Evolutionary conservation across 2,113 vertebrate genomes (phyloP), one percentile per base, ranked within the genome.

Genomic region (Myiozetetes cayanensis): DNA sequence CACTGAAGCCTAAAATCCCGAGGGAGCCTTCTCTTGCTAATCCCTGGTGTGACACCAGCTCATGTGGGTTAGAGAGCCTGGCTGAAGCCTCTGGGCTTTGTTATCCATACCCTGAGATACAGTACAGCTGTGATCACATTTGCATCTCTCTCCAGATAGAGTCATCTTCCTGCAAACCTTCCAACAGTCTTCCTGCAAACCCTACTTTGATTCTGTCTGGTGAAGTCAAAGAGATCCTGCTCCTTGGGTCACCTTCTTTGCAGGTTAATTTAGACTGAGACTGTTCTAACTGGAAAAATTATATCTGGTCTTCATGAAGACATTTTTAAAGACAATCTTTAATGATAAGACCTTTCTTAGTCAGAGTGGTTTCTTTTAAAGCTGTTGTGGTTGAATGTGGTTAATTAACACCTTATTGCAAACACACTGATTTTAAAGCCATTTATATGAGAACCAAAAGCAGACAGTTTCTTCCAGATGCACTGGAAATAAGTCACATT

Each of bases 21-120:
- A 15, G 24, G 20, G 52, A 73, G 5, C 10, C 16, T 46, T 20
- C 5, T 14, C 14, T 5, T 2, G 7, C 28, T 4, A 1, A 35
- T 21, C 15, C 21, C 17, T 39, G 35, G 14, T 23, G 14, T 7
- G 14, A 65, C 50, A 55, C 5, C 20, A 27, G 6, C 21, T 89
- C 8, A 0, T 1, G 3, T 1, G 3, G 12, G 14, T 30, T 25
- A 27, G 16, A n/a, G 21, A 86, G 28, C 19, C 35, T 68, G 41
- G 8, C n/a, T 90, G 59, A 66, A 66, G 22, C 18, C 76, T 24
- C 35, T 50, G 74, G 39, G 15, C 21, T 50, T 73, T 84, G 50
- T 50, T 80, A 2, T 4, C 24, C 43, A 2, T 5, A 5, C 17
- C 4, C 39, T 37, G 62, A 76, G 49, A 27, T 33, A 0, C 35